phyloP scores from a whole-genome alignment of 64 coral and sea anemone genomes.

The Astreopora myriophthalma region DNA sequence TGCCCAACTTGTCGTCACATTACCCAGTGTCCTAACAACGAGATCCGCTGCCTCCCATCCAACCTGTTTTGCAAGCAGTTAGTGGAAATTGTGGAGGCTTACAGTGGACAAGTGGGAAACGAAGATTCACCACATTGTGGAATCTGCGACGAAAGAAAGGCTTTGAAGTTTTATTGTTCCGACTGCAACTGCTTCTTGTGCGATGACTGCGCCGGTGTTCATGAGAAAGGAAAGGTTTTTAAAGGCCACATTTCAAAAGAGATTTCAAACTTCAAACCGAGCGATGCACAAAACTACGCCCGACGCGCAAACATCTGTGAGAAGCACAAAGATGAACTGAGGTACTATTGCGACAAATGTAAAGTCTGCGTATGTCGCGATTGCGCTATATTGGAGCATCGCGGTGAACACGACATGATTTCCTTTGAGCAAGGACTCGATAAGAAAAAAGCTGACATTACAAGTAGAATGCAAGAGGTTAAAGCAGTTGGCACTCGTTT shows the following conservation, averaged over 20 bases:
- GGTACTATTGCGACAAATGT: constrained; percentile 1
- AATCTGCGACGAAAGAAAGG: not conserved
- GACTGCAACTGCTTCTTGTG: not conserved
- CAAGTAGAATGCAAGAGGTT: not conserved
- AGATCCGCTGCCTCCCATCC: not conserved
- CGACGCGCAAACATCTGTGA: not conserved
- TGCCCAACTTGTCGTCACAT: not conserved
- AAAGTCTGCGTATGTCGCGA: constrained; percentile 21
- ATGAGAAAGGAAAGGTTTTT: not conserved
- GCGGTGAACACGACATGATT: not conserved
- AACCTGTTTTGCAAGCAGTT: constrained; percentile 8
- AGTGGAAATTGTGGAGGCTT: not conserved
- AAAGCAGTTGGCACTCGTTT: not conserved
- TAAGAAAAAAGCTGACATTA: not conserved
- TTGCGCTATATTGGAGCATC: constrained; percentile 16
- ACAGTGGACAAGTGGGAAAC: not conserved
- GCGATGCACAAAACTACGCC: not conserved
- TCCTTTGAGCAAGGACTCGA: not conserved
- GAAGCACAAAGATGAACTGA: constrained; percentile 19
- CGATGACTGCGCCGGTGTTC: not conserved
- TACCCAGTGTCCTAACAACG: not conserved
- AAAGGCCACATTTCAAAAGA: not conserved
- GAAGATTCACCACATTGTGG: not conserved
- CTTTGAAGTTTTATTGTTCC: not conserved
- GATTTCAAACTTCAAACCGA: not conserved